phyloP scores from a whole-genome alignment of 1,140 invertebrate genomes.

The Hestina assimilis region DNA sequence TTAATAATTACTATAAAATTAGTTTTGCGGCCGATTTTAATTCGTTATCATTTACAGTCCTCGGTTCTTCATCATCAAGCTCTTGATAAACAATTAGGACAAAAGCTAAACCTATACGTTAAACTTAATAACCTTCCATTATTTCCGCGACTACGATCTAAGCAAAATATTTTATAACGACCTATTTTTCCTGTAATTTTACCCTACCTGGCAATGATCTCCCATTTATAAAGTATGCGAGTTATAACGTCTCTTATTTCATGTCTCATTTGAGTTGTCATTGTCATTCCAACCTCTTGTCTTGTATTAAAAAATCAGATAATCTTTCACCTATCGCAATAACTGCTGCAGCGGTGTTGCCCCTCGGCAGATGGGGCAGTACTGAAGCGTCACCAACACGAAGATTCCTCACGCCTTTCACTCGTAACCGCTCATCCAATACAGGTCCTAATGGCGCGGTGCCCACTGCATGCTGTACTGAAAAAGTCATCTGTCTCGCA shows the following conservation, averaged over 20 bases:
- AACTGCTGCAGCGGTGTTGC: slow-evolving; percentile 54
- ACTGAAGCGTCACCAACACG: slow-evolving; percentile 71
- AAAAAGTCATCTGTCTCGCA: slow-evolving; percentile 63
- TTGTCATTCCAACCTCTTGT: slow-evolving; percentile 28
- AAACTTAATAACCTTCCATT: too few species aligned
- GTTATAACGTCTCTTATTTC: not conserved
- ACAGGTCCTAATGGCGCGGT: slow-evolving; percentile 43
- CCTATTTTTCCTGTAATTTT: too few species aligned
- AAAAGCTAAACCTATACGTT: too few species aligned
- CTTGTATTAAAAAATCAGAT: slow-evolving; percentile 78
- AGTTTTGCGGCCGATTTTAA: too few species aligned
- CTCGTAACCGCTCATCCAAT: slow-evolving; percentile 49
- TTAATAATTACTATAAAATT: too few species aligned
- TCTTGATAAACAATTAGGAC: too few species aligned
- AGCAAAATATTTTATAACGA: too few species aligned
- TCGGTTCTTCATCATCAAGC: too few species aligned
- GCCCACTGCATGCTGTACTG: slow-evolving; percentile 73
- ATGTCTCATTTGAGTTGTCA: not conserved
- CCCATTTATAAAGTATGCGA: too few species aligned
- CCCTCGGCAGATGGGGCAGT: slow-evolving; percentile 60
- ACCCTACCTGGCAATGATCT: too few species aligned
- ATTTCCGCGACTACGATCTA: too few species aligned
- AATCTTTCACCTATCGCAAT: slow-evolving; percentile 78
- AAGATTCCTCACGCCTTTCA: slow-evolving; percentile 57
- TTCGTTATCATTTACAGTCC: too few species aligned